Base-by-base conservation (phyloP, 2,888 invertebrate species). In the Cremastinae sp. region DNA sequence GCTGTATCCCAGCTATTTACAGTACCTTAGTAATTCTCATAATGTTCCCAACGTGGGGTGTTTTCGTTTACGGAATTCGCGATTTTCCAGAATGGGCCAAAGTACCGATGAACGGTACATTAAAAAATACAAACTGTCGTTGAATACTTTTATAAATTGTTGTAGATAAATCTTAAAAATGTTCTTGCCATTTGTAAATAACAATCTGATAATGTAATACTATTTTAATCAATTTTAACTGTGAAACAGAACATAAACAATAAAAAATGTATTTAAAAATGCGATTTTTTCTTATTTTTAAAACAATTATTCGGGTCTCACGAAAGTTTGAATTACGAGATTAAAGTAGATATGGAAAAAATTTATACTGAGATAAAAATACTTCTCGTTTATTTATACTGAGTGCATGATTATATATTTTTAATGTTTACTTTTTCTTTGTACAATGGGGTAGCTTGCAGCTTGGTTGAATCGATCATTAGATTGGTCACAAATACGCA, bases 11-110 rank as follows among this genome's bases (percentile, higher is more conserved):
- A 79, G 90, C 91, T 68, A 49, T 84, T 12, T 93, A 95, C 62
- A 93, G 95, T 0, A 92, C 96, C 0, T 84, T 94, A 0, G 90
- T 94, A 1, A 91, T 96, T 14, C 93, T 94, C 89, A 88, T 93
- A 0, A 91, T 94, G 12, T 95, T 95, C 87, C 94, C 95, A 64
- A 93, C 94, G 0, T 94, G 94, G 92, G 96, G 94, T 0, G 88
- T 90, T 0, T 86, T 92, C 8, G 92, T 96, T 58, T 96, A 92
- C 86, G 91, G 92, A 70, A 84, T 93, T 8, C 84, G 90, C 22
- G 87, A 87, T 4, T 93, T 93, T 86, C 94, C 94, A 0, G 90
- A 86, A 0, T 94, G 93, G 93, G 93, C 92, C 3, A 74, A 58
- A n/a, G 69, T n/a, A 2, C 59, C 61, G 2, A 22, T 53, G 14